Base-by-base conservation (phyloP, 2,888 invertebrate genomes). In the Oasisia sp. region DNA sequence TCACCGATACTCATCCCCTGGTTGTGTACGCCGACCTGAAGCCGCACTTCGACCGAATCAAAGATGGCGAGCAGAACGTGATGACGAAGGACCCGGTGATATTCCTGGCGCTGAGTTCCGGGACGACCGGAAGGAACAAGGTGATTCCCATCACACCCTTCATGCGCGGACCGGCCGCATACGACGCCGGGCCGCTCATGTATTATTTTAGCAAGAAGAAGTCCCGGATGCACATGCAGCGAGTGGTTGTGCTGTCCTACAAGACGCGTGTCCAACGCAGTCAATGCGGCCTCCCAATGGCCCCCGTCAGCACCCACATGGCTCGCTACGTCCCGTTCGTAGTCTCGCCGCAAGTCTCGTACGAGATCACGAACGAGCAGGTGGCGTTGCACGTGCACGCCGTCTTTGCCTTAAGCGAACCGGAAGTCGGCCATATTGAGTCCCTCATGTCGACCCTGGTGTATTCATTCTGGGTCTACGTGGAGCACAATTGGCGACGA, bases 51-150 rank as follows among this genome's bases (percentile, higher is more conserved):
- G 91, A 91, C 4, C 90, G 91, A 12, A 92, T 93, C 19, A 89
- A 91, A 44, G 44, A 45, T 9, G 92, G 92, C 11, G 92, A 92
- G 45, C 38, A 58, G 2, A 92, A 92, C 58, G 91, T 94, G 14
- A 92, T 94, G 91, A 93, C 93, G 32, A 91, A 45, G 19, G 93
- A 93, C n/a, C 91, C 89, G 0, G 93, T 94, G 7, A 92, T 93
- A 9, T 94, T 91, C 92, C 91, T 94, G 38, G 93, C 94, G 27
- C 90, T 92, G n/a, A 93, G 93, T 5, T 94, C 94, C 7, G 94
- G 94, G 7, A 94, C 94, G 14, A 95, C 94, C 0, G 94, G 94
- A 4, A 92, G 92, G 45, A 93, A 92, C 92, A 94, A 94, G 89
- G 74, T 92, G 19, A 91, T 94, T 27, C 94, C 94, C 0, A 32